Base-by-base conservation (phyloP, 2,113 vertebrate genomes). In the Phalacrocorax pelagicus region DNA sequence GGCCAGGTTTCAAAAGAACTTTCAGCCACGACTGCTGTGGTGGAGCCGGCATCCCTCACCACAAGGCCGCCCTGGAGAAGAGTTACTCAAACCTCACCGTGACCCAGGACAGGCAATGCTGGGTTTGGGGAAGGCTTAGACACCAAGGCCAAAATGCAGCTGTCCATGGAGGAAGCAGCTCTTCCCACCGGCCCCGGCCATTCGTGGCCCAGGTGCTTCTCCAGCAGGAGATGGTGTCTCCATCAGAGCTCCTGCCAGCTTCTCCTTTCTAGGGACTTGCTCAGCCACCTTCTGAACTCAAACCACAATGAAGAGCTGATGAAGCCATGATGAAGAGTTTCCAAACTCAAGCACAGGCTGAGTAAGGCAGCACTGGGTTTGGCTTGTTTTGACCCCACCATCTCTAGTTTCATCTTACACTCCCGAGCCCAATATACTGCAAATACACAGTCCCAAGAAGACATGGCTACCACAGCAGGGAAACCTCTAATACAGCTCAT, bases 11-110 rank as follows among this genome's bases (percentile, higher is more conserved):
- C 42, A 61, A 36, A 62, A 81, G 19, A 81, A 6, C 2, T 1
- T 24, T 47, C 0, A 0, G 23, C 9, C 9, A 62, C 5, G 44
- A n/a, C 10, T 17, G 23, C 47, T 26, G 23, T 23, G 54, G 58
- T 27, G 20, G 36, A 66, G 17, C 19, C 1, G 2, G n/a, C 12
- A 5, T 26, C 30, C 74, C 61, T 49, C 44, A 80, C 32, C 17
- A 55, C 36, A 44, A 23, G 26, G 72, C 40, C 77, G 63, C 14
- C 42, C 40, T 61, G 32, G 7, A 55, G 14, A 82, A 36, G 9
- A 51, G 42, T n/a, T 52, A 29, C 36, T 72, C 26, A 40, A 84
- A 23, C 29, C 27, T 70, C 70, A 59, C 1, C 1, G 0, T 0
- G 1, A 44, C 14, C 22, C 9, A 3, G n/a, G 44, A 82, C 6